Evolutionary conservation across 2,797 vertebrate species (phyloP).

Genomic region (Microhierax caerulescens): DNA sequence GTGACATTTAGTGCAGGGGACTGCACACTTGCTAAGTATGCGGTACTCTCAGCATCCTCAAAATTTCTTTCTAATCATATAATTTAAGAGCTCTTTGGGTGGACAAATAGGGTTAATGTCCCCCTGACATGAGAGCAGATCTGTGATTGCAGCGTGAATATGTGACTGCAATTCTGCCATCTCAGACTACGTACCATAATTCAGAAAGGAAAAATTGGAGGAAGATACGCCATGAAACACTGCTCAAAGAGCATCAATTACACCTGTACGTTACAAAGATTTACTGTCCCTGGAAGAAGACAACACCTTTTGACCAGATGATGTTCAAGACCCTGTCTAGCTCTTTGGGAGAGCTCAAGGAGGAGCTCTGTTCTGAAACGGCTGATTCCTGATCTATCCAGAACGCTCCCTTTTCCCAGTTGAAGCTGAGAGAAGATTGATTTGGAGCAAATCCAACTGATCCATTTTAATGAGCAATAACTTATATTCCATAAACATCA

Average conservation of each 20-base stretch:
- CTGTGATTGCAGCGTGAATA: not conserved
- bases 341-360: not conserved
- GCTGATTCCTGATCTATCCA: not conserved
- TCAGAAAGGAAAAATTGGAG: not conserved
- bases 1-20: not conserved
- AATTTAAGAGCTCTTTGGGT: not conserved
- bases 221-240: not conserved
- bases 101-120: not conserved
- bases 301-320: not conserved
- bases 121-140: not conserved
- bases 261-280: not conserved
- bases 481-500: not conserved
- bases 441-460: not conserved
- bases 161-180: not conserved
- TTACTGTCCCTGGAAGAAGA: not conserved
- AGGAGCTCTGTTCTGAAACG: not conserved
- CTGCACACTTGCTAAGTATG: not conserved
- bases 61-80: not conserved
- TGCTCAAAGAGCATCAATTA: not conserved
- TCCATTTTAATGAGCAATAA: not conserved
- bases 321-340: not conserved
- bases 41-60: not conserved
- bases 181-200: not conserved
- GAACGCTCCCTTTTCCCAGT: not conserved
- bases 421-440: not conserved